These are phyloP conservation scores for Pogoniulus pusillus DNA, from an alignment of 2,797 vertebrate species.

Conservation along the genomic window DNA sequence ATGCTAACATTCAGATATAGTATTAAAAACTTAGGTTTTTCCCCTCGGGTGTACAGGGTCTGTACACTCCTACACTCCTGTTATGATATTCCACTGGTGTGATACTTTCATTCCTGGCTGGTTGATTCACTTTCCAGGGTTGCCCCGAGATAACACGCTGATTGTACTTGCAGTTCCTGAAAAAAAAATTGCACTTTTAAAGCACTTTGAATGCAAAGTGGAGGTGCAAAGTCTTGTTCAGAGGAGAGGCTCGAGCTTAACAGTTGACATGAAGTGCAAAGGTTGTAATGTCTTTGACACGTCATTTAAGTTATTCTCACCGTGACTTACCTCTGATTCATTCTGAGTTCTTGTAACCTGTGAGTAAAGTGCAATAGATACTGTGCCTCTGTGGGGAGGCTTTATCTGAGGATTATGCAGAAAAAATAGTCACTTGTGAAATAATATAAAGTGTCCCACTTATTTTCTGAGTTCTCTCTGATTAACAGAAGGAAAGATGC, in stretches of 20 bases:
- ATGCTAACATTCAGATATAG: not conserved
- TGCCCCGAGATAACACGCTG: not conserved
- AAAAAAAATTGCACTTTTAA: conserved; percentile 29
- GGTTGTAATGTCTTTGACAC: conserved; percentile 70
- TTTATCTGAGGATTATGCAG: not conserved
- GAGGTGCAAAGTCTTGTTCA: conserved; percentile 74
- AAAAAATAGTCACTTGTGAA: not conserved
- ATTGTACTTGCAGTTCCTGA: conserved; percentile 43
- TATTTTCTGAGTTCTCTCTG: not conserved
- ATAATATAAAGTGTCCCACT: not conserved
- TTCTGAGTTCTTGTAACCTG: not conserved
- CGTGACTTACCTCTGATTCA: conserved; percentile 33
- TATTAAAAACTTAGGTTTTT: not conserved
- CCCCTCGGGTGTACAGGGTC: not conserved
- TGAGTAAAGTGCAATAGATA: conserved; percentile 68
- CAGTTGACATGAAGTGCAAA: conserved; percentile 69
- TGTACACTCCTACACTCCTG: not conserved
- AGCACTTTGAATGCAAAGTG: conserved; percentile 25
- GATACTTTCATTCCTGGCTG: conserved; percentile 9
- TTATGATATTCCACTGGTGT: not conserved
- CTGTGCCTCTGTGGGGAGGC: not conserved
- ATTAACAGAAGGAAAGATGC: not conserved
- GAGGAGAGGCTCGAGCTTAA: not conserved
- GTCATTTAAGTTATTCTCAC: conserved; percentile 40
- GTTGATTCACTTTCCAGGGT: not conserved